phyloP scores from a whole-genome alignment of 2,888 invertebrate genomes.

The Caenorhabditis sp. region DNA sequence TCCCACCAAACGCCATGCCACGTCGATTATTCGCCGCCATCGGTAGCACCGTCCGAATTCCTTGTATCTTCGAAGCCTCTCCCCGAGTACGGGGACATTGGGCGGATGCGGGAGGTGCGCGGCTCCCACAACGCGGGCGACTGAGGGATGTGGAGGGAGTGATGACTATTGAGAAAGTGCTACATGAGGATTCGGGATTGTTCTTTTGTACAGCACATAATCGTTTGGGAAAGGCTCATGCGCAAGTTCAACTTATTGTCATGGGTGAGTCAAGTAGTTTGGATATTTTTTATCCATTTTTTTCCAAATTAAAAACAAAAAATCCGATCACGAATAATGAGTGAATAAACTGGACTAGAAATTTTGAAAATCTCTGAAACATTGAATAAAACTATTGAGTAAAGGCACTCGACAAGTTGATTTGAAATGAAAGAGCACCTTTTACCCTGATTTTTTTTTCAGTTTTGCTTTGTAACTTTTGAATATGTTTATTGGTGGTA shows the following conservation, averaged over 20 bases:
- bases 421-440: no score
- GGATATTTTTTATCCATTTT: no score
- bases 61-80: conserved; percentile 64
- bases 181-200: conserved; percentile 58
- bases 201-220: conserved; percentile 66
- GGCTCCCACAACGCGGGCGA: conserved; percentile 41
- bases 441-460: no score
- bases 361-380: no score
- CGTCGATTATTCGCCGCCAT: conserved; percentile 57
- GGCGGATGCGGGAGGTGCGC: conserved; percentile 50
- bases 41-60: conserved; percentile 57
- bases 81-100: conserved; percentile 59
- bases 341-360: no score
- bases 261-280: conserved; percentile 55
- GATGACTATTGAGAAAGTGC: conserved; percentile 47
- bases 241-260: conserved; percentile 61
- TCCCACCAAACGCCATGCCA: conserved; percentile 64
- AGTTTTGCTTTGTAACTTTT: no score
- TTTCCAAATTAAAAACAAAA: no score
- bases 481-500: neutral
- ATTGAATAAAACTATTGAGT: no score
- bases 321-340: no score
- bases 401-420: no score
- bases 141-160: conserved; percentile 48
- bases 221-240: conserved; percentile 58